phyloP scores from a whole-genome alignment of 2,888 invertebrate genomes.

The Ochropleura leucogaster region DNA sequence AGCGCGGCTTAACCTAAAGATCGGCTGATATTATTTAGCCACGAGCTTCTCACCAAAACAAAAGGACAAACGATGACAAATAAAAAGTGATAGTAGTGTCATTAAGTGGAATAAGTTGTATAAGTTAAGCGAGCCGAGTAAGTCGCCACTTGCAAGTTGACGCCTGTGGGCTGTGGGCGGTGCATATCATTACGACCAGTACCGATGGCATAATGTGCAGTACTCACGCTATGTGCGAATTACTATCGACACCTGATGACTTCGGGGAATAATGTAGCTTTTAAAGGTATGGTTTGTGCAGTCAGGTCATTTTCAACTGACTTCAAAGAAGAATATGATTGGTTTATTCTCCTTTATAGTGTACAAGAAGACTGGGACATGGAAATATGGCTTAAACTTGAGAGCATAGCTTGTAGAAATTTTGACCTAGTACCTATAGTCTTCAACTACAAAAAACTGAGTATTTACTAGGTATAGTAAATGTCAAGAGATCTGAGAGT shows the following conservation, averaged over 20 bases:
- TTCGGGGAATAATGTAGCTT: neutral
- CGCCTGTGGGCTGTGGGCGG: slow-evolving; percentile 24
- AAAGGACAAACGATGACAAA: slow-evolving; percentile 3
- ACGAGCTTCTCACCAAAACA: too few species aligned
- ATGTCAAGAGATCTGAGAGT: neutral
- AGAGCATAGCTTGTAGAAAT: neutral
- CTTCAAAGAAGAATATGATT: neutral
- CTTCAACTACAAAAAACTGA: neutral
- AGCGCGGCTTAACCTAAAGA: too few species aligned
- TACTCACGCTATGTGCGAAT: slow-evolving; percentile 35
- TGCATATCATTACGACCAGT: neutral
- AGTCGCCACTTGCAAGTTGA: neutral
- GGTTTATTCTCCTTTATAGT: neutral
- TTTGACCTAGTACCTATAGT: neutral
- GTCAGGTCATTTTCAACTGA: neutral
- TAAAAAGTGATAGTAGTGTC: slow-evolving; percentile 33
- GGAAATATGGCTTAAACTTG: too few species aligned
- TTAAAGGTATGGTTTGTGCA: neutral
- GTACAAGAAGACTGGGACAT: neutral
- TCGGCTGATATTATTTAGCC: too few species aligned
- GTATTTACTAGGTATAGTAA: neutral
- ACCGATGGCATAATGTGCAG: slow-evolving; percentile 16
- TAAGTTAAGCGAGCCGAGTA: slow-evolving; percentile 31
- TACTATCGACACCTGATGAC: slow-evolving; percentile 15
- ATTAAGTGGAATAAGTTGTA: slow-evolving; percentile 40